phyloP scores from a whole-genome alignment of 2,113 vertebrate species.

The Bubo bubo region DNA sequence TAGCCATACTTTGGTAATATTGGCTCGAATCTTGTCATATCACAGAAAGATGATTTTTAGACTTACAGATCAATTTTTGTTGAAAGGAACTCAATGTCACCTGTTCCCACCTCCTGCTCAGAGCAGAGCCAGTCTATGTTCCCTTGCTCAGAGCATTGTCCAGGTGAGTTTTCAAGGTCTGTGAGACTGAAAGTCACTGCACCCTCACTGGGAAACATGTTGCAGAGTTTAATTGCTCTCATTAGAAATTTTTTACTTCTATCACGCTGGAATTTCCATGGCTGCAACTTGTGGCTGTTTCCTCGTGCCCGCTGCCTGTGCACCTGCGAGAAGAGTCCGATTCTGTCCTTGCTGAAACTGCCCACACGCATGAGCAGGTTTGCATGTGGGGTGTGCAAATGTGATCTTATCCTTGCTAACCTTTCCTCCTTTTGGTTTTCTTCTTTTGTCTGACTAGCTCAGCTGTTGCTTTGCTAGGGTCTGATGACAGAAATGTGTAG shows the following conservation, averaged over 20 bases:
- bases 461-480: neutral
- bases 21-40: neutral
- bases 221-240: neutral
- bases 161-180: neutral
- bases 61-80: neutral
- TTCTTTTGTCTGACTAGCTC: neutral
- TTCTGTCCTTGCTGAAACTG: neutral
- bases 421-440: neutral
- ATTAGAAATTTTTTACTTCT: neutral
- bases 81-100: neutral
- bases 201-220: neutral
- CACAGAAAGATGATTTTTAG: neutral
- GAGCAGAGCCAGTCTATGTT: neutral
- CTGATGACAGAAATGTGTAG: neutral
- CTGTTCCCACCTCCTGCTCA: neutral
- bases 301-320: accelerated
- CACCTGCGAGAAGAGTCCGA: neutral
- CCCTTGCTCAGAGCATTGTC: neutral
- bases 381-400: neutral
- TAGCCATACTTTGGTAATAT: neutral
- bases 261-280: neutral
- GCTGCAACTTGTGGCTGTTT: neutral
- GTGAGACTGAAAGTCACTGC: neutral
- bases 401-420: neutral
- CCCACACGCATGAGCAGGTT: accelerated